These are phyloP conservation scores for Azemiops feae DNA, from an alignment of 2,113 vertebrate species.

Conservation along the genomic window DNA sequence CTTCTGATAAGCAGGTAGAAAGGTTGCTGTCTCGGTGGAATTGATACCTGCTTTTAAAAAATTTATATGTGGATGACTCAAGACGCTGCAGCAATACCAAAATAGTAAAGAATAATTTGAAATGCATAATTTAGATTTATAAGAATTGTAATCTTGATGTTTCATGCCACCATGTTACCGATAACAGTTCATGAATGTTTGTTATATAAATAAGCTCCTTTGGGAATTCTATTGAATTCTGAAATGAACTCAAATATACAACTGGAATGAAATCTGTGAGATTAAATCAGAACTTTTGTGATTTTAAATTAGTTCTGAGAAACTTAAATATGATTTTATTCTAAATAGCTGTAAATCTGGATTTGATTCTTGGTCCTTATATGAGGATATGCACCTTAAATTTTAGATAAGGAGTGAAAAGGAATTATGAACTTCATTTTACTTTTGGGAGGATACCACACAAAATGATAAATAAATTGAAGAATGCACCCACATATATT, in stretches of 20 bases:
- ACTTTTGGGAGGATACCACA: too few relatives aligned
- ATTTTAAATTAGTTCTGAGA: neutral
- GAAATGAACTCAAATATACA: neutral
- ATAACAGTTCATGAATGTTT: neutral
- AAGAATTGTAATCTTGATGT: neutral
- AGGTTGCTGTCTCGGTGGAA: neutral
- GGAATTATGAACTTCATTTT: neutral
- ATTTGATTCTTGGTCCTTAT: neutral
- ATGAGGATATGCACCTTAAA: neutral
- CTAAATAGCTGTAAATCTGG: neutral
- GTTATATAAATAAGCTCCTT: neutral
- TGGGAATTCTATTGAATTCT: neutral
- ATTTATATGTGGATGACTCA: neutral
- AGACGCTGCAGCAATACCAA: neutral
- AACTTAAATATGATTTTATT: neutral
- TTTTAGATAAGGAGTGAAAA: neutral
- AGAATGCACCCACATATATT: neutral
- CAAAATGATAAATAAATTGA: neutral
- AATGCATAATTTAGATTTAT: neutral
- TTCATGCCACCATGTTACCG: neutral
- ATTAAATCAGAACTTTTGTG: neutral
- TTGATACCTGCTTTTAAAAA: neutral
- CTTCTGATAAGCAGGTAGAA: slow-evolving; percentile 4
- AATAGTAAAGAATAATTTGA: neutral
- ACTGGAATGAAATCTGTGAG: neutral